These are phyloP conservation scores for Illadopsis cleaveri DNA, from an alignment of 2,113 vertebrate genomes.

Conservation along the genomic window DNA sequence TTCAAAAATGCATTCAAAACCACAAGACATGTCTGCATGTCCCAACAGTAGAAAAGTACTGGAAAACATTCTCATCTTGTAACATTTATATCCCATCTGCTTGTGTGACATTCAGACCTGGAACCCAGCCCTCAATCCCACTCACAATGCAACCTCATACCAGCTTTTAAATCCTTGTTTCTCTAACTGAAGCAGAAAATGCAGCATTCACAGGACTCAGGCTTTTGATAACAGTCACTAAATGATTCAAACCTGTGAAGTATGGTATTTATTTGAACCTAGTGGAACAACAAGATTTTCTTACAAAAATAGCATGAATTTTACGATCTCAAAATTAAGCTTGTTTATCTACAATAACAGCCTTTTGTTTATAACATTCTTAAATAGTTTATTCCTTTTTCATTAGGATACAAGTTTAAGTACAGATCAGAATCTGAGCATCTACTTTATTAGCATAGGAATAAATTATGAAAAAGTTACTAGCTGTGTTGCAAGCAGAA, in stretches of 20 bases:
- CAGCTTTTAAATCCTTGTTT: not conserved
- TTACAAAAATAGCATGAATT: not conserved
- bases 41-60: not conserved
- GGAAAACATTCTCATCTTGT: not conserved
- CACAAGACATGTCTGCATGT: not conserved
- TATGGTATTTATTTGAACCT: not conserved
- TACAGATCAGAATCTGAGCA: not conserved
- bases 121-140: not conserved
- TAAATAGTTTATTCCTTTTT: not conserved
- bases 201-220: not conserved
- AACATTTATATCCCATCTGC: not conserved
- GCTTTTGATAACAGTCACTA: not conserved
- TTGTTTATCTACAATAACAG: not conserved
- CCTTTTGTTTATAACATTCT: not conserved
- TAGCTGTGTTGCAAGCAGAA: not conserved
- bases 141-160: not conserved
- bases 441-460: not conserved
- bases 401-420: not conserved
- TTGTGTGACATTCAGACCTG: not conserved
- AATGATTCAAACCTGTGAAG: not conserved
- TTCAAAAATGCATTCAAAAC: not conserved
- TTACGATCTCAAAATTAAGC: not conserved
- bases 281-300: not conserved
- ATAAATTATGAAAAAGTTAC: not conserved
- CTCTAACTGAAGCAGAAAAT: not conserved